These are phyloP conservation scores for Brienomyrus brachyistius DNA, from an alignment of 2,113 vertebrate species.

Conservation along the genomic window DNA sequence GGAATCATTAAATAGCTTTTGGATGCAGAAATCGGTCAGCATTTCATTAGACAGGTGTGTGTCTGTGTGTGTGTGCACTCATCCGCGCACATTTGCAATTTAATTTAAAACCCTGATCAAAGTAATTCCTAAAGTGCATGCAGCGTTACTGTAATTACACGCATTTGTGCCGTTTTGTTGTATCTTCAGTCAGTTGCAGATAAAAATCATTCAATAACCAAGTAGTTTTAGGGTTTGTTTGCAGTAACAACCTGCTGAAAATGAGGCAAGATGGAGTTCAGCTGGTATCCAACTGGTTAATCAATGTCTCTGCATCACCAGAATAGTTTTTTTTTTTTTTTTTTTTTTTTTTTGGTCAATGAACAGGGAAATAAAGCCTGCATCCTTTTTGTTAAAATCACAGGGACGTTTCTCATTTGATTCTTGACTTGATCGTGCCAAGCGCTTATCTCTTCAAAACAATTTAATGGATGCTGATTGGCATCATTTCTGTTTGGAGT, in stretches of 20 bases:
- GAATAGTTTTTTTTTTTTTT: conserved; percentile 58
- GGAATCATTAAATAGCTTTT: not conserved
- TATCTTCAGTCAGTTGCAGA: conserved; percentile 60
- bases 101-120: conserved; percentile 53
- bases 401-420: not conserved
- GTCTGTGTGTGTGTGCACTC: not conserved
- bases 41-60: not conserved
- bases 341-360: conserved; percentile 46
- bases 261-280: not conserved
- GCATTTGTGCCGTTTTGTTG: conserved; percentile 67
- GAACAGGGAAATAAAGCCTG: conserved; percentile 45
- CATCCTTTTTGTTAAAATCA: not conserved
- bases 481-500: not conserved
- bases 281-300: conserved; percentile 46
- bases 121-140: conserved; percentile 74
- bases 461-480: not conserved
- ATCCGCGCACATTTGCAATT: conserved; percentile 29
- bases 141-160: conserved; percentile 66
- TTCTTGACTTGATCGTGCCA: not conserved
- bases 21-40: not conserved
- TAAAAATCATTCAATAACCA: conserved; percentile 7
- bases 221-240: conserved; percentile 69
- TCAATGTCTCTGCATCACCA: conserved; percentile 61
- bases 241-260: conserved; percentile 57
- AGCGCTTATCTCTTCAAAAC: not conserved